These are phyloP conservation scores for Drosophila robusta DNA, from an alignment of 2,888 invertebrate species.

Conservation along the genomic window DNA sequence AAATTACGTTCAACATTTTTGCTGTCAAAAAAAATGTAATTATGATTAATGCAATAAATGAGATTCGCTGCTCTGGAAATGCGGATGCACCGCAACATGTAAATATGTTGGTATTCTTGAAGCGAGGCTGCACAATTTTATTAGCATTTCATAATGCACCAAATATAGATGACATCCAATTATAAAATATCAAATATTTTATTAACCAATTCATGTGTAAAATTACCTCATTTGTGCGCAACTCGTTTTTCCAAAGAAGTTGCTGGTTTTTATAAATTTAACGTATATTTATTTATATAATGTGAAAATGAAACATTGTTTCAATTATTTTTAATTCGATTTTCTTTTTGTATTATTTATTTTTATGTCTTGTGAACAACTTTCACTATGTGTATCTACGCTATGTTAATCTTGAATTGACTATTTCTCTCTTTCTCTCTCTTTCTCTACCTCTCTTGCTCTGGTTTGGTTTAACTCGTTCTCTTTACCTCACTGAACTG, in stretches of 20 bases:
- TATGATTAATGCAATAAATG: constrained; percentile 29
- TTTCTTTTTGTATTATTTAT: not conserved
- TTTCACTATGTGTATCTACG: constrained; percentile 16
- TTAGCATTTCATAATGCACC: constrained; percentile 51
- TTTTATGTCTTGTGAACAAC: constrained; percentile 1
- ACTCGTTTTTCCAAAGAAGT: not conserved
- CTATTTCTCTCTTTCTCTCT: constrained; percentile 5
- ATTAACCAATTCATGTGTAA: constrained; percentile 19
- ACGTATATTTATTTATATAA: not conserved
- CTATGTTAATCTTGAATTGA: constrained; percentile 28
- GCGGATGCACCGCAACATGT: constrained; percentile 30
- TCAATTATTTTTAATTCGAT: not conserved
- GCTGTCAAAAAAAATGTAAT: constrained; percentile 17
- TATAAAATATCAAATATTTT: constrained; percentile 13
- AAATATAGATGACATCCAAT: constrained; percentile 20
- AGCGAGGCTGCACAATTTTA: constrained; percentile 37
- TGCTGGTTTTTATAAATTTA: not conserved
- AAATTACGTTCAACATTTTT: constrained; percentile 8
- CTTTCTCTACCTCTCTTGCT: constrained; percentile 11
- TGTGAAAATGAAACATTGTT: constrained; percentile 1
- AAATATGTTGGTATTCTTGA: constrained; percentile 33
- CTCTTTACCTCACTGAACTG: constrained; percentile 30
- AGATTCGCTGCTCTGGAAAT: constrained; percentile 15
- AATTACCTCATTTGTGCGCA: constrained; percentile 23
- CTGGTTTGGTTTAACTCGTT: constrained; percentile 12